These are phyloP conservation scores for Oryzias sinensis DNA, from an alignment of 2,797 vertebrate species.

Conservation along the genomic window DNA sequence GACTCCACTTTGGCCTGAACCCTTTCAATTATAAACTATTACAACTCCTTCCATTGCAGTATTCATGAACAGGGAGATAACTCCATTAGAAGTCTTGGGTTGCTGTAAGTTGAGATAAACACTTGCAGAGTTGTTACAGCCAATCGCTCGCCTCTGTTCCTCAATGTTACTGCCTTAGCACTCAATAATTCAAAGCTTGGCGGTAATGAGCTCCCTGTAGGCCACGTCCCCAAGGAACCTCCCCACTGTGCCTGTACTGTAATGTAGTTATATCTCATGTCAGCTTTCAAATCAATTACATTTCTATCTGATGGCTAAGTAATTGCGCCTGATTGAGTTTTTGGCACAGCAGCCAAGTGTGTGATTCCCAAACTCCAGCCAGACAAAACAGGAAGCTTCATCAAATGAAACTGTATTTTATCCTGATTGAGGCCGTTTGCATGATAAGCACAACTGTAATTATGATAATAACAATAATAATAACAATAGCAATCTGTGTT, in stretches of 20 bases:
- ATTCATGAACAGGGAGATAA: slow-evolving; percentile 63
- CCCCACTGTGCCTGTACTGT: slow-evolving; percentile 70
- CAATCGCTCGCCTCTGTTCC: slow-evolving; percentile 58
- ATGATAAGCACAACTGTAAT: slow-evolving; percentile 68
- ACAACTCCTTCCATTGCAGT: slow-evolving; percentile 68
- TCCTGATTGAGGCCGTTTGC: slow-evolving; percentile 72
- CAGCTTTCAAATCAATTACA: slow-evolving; percentile 85
- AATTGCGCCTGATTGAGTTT: slow-evolving; percentile 83
- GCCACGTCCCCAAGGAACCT: slow-evolving; percentile 69
- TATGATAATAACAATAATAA: slow-evolving; percentile 57
- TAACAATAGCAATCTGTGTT: slow-evolving; percentile 73
- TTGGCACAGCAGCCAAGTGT: slow-evolving; percentile 72
- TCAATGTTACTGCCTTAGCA: slow-evolving; percentile 75
- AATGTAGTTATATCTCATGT: slow-evolving; percentile 84
- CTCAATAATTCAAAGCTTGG: slow-evolving; percentile 79
- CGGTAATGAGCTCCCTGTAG: slow-evolving; percentile 81
- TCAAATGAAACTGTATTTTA: slow-evolving; percentile 77
- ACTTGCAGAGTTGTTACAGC: slow-evolving; percentile 72
- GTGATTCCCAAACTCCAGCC: slow-evolving; percentile 66
- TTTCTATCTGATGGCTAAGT: slow-evolving; percentile 82
- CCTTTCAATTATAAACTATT: slow-evolving; percentile 71
- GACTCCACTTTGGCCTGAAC: slow-evolving; percentile 55
- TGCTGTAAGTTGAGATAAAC: slow-evolving; percentile 80
- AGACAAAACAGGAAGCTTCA: slow-evolving; percentile 78
- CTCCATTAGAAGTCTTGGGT: slow-evolving; percentile 64